A percentile compares a stretch with the other conserved stretches of the same genome.
Conservation (phyloP, 2,113 vertebrate species). For the Chaenocephalus aceratus region DNA sequence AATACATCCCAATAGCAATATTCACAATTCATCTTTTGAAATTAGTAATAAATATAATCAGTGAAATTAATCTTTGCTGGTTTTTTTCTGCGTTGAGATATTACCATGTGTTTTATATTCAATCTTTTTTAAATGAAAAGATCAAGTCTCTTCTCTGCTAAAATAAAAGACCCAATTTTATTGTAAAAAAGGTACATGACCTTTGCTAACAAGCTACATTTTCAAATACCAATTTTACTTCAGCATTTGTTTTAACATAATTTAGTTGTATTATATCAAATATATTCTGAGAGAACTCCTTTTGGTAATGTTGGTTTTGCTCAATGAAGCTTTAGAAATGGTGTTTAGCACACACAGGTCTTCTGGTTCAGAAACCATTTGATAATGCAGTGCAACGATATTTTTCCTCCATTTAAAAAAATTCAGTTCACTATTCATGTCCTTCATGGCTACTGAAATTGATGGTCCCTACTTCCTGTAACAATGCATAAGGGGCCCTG, state of each 20-base stretch:
- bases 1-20: too few relatives aligned
- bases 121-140: neutral
- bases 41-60: too few relatives aligned
- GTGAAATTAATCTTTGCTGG: too few relatives aligned
- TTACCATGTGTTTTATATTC: neutral
- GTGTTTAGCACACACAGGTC: neutral
- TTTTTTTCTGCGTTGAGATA: neutral
- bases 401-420: neutral
- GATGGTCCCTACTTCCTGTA: conserved; percentile 24
- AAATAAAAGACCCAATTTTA: neutral
- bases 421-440: conserved; percentile 14
- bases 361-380: neutral
- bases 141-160: neutral
- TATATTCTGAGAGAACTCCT: neutral
- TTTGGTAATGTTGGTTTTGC: neutral
- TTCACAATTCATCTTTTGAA: too few relatives aligned
- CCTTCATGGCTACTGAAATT: neutral
- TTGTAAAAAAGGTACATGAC: neutral
- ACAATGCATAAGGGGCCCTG: neutral
- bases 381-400: neutral
- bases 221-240: neutral
- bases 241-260: neutral
- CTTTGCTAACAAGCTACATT: neutral
- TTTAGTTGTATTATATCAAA: neutral
- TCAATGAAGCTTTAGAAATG: neutral